Evolutionary conservation across 1,140 invertebrate species (phyloP).

Genomic region (Linepithema humile): DNA sequence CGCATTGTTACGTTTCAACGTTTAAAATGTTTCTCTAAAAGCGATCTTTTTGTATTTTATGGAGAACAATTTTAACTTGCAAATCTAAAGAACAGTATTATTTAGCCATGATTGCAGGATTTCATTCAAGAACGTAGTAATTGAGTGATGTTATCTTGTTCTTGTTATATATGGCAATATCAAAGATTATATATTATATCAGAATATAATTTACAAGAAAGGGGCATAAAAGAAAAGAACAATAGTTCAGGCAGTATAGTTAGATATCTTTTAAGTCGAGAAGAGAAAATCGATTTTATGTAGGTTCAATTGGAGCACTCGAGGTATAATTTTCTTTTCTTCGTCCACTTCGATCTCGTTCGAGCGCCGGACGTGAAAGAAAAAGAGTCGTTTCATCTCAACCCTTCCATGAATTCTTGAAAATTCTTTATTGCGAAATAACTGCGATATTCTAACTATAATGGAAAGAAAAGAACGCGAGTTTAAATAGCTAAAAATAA

Average conservation of each 20-base stretch:
- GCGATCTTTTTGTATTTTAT: neutral
- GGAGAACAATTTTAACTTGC: neutral
- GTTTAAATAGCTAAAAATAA: neutral
- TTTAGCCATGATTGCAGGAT: neutral
- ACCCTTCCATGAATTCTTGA: conserved; percentile 29
- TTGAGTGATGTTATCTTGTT: neutral
- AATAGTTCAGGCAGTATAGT: conserved; percentile 7
- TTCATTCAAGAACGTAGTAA: too few species aligned
- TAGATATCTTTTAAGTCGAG: neutral
- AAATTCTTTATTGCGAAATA: conserved; percentile 27
- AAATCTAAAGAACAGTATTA: too few species aligned
- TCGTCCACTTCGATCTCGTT: conserved; percentile 34
- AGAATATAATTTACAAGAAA: neutral
- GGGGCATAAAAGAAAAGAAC: neutral
- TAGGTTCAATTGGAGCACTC: conserved; percentile 37
- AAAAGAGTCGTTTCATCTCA: neutral
- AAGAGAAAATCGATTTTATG: conserved; percentile 25
- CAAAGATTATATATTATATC: neutral
- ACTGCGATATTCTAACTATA: conserved; percentile 1
- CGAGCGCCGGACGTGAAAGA: conserved; percentile 14
- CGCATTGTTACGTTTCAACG: neutral
- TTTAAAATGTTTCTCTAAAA: neutral
- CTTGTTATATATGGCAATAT: neutral
- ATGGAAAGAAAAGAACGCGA: conserved; percentile 12
- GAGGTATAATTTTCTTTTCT: conserved; percentile 50